Evolutionary conservation across 2,797 vertebrate species (phyloP), one percentile per base, ranked within the genome.

Genomic region (Acrossocheilus fasciatus): DNA sequence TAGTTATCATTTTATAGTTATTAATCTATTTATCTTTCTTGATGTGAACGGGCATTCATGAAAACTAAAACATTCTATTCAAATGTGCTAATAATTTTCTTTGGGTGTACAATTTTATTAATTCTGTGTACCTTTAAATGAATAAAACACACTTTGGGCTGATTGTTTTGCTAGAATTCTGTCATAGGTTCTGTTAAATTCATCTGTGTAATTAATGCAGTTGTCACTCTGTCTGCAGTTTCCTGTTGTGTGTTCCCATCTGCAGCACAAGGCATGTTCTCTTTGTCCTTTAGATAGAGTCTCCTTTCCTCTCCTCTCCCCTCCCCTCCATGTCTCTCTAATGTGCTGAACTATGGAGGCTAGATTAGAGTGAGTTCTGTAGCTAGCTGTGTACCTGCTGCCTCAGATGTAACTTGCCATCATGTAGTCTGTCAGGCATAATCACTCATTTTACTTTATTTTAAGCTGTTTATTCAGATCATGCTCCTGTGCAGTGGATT

Each of bases 211-310:
- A 70, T 70, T 79, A 79, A 80, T 59, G 54, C 66, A 75, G 43
- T 84, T 89, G 86, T 57, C 86, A 23, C 91, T 84, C 90, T 89
- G 90, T 91, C 87, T 91, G 87, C 90, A 96, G 95, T 93, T 93
- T 92, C n/a, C 90, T 95, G 91, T 83, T 92, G 91, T 93, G 93
- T 92, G 89, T 91, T 90, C 94, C 95, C 57, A 90, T 93, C 94
- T 88, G 92, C 92, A 57, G 89, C 88, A 93, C 91, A 93, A 96
- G 95, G 94, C 95, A 95, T 90, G 94, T 94, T 81, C 72, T 91
- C 84, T 83, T 86, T 18, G 70, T 88, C 80, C 54, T 41, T 70
- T 20, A 57, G 64, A 79, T 7, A 84, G 68, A 64, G 66, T 23
- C 47, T 78, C 17, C 41, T 47, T 12, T 78, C 68, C 54, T 73